Evolutionary conservation across 2,888 invertebrate species (phyloP).

Genomic region (Luffia ferchaultella): DNA sequence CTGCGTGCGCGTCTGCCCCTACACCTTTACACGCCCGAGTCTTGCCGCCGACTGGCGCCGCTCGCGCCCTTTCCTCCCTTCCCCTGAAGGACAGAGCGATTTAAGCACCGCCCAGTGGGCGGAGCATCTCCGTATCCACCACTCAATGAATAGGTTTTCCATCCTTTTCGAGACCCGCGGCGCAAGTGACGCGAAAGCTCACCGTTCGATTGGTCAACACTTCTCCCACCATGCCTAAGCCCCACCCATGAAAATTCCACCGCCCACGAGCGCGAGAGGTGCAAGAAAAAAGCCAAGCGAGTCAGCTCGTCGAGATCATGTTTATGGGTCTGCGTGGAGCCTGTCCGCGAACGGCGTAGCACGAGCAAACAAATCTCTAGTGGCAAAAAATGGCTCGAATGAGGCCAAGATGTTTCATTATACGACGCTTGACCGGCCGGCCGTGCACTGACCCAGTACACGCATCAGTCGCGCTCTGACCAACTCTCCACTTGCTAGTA

Average conservation of each 20-base stretch:
- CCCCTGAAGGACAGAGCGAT: slow-evolving; percentile 58
- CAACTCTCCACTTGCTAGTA: slow-evolving; percentile 22
- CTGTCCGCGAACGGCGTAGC: slow-evolving; percentile 51
- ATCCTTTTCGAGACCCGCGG: slow-evolving; percentile 40
- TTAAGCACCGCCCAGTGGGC: slow-evolving; percentile 39
- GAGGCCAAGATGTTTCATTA: slow-evolving; percentile 56
- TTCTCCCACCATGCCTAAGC: slow-evolving; percentile 31
- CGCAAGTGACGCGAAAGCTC: slow-evolving; percentile 16
- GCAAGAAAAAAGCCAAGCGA: slow-evolving; percentile 54
- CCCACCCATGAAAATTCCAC: slow-evolving; percentile 29
- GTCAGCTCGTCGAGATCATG: slow-evolving; percentile 53
- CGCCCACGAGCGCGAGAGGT: slow-evolving; percentile 31
- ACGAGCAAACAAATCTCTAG: slow-evolving; percentile 60
- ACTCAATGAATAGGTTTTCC: slow-evolving; percentile 37
- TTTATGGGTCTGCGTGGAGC: slow-evolving; percentile 63
- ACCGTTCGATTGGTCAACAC: slow-evolving; percentile 31
- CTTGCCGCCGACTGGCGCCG: slow-evolving; percentile 60
- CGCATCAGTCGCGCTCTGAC: slow-evolving; percentile 17
- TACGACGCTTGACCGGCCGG: slow-evolving; percentile 19
- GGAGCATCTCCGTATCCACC: slow-evolving; percentile 29
- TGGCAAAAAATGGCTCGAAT: slow-evolving; percentile 59
- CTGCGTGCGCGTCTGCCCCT: slow-evolving; percentile 37
- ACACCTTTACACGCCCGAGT: slow-evolving; percentile 47
- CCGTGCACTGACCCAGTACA: too few relatives aligned
- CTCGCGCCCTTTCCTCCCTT: slow-evolving; percentile 52